These are phyloP conservation scores for Bubalus kerabau DNA, from an alignment of 2,113 vertebrate species.

Conservation along the genomic window DNA sequence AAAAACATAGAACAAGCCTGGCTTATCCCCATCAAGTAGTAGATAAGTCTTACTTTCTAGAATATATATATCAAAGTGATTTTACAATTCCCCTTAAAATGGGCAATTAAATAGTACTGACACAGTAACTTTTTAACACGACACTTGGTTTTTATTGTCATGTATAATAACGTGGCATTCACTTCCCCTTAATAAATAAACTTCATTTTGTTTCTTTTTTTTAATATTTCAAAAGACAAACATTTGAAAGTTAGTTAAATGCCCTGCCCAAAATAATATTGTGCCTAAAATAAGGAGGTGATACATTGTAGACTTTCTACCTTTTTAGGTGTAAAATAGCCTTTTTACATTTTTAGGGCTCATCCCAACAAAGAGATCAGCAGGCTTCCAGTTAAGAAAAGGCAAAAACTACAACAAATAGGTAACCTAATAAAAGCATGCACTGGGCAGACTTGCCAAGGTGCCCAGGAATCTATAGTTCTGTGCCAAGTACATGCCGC, in stretches of 20 bases:
- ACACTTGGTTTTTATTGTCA: not conserved
- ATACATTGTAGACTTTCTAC: not conserved
- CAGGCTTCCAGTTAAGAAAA: not conserved
- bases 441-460: not conserved
- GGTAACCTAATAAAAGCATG: not conserved
- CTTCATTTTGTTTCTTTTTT: not conserved
- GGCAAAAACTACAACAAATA: not conserved
- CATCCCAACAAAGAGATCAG: not conserved
- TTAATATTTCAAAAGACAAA: not conserved
- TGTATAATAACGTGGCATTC: constrained; percentile 10
- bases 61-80: not conserved
- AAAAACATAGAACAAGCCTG: constrained; percentile 5
- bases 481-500: not conserved
- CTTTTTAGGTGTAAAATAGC: not conserved
- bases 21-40: not conserved
- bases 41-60: constrained; percentile 32
- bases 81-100: constrained; percentile 37
- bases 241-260: not conserved
- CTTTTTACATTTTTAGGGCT: not conserved
- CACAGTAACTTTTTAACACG: not conserved
- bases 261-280: not conserved
- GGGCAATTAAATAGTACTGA: constrained; percentile 29
- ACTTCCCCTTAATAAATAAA: constrained; percentile 26
- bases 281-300: not conserved
- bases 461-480: not conserved